phyloP scores from a whole-genome alignment of 1,140 invertebrate genomes.

The Heliconius eleuchia region DNA sequence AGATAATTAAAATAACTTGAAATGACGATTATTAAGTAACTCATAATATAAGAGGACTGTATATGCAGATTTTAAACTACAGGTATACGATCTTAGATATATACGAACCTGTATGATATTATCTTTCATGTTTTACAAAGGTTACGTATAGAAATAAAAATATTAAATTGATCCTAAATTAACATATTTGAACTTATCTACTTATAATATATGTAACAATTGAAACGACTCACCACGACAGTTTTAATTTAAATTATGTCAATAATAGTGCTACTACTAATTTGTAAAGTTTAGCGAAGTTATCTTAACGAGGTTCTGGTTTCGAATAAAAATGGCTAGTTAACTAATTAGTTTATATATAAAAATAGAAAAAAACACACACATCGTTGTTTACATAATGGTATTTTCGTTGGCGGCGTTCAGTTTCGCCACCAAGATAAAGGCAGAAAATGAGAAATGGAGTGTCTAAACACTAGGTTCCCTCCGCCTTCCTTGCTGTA shows the following conservation, averaged over 20 bases:
- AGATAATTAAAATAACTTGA: too few species aligned
- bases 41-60: too few species aligned
- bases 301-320: slow-evolving; percentile 3
- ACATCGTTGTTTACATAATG: background rate
- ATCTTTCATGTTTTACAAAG: too few species aligned
- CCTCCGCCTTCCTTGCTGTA: too few species aligned
- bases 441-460: too few species aligned
- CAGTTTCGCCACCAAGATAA: too few species aligned
- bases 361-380: background rate
- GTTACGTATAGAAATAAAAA: too few species aligned
- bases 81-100: too few species aligned
- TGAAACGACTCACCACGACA: background rate
- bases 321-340: background rate
- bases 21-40: too few species aligned
- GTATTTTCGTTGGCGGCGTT: background rate
- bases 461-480: too few species aligned
- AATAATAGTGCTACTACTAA: background rate
- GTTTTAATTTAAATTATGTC: background rate
- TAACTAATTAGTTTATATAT: background rate
- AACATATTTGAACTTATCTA: background rate
- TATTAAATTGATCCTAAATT: background rate
- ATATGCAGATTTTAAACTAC: too few species aligned
- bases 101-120: too few species aligned
- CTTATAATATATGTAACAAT: background rate
- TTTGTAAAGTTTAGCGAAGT: background rate